Conservation (phyloP, 2,888 invertebrate genomes). For the Clunio marinus region DNA sequence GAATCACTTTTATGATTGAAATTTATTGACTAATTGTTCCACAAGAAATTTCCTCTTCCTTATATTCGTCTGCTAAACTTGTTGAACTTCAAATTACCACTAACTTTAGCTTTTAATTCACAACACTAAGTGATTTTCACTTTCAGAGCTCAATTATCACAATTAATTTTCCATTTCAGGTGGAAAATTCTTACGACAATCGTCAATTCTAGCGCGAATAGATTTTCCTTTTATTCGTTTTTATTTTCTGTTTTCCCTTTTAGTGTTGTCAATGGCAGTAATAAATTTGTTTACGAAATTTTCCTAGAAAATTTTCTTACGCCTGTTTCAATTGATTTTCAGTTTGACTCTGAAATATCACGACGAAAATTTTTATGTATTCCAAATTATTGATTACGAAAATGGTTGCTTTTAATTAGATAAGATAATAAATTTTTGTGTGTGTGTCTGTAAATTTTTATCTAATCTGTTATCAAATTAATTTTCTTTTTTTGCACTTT, state of each 20-base stretch:
- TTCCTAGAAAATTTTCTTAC: too few relatives aligned
- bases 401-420: conserved; percentile 7
- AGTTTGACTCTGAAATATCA: not conserved
- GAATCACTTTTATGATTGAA: not conserved
- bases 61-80: too few relatives aligned
- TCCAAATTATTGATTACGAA: not conserved
- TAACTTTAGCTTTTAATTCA: not conserved
- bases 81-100: not conserved
- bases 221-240: not conserved
- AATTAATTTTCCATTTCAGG: not conserved
- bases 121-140: not conserved
- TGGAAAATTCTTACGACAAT: not conserved
- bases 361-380: not conserved
- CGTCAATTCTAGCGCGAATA: not conserved
- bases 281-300: conserved; percentile 23
- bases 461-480: too few relatives aligned
- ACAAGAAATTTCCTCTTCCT: not conserved
- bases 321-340: conserved; percentile 30
- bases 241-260: too few relatives aligned
- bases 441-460: too few relatives aligned
- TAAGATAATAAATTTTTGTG: conserved; percentile 30
- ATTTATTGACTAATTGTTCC: not conserved
- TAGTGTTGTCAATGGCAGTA: conserved; percentile 36
- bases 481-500: not conserved
- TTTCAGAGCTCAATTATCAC: not conserved